A percentile compares a stretch with the other conserved stretches of the same genome.
These are phyloP conservation scores for Opisthocomus hoazin DNA, from an alignment of 2,113 vertebrate genomes.

Conservation along the genomic window DNA sequence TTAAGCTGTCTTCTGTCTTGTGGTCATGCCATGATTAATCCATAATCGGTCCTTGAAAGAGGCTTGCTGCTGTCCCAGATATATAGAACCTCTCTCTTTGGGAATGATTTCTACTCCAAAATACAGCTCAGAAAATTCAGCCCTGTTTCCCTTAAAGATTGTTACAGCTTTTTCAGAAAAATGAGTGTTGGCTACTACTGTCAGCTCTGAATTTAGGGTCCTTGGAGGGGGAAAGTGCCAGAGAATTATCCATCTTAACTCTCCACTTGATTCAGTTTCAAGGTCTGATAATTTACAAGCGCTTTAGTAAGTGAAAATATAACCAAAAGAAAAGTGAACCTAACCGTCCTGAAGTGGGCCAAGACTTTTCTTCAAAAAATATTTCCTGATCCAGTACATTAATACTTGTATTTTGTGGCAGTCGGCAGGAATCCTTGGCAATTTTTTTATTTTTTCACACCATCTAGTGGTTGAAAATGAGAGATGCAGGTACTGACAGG, in stretches of 20 bases:
- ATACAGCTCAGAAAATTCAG: slow-evolving; percentile 13
- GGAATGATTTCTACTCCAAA: slow-evolving; percentile 38
- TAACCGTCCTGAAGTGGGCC: background rate
- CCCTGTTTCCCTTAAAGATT: background rate
- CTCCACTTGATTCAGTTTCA: slow-evolving; percentile 41
- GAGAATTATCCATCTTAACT: slow-evolving; percentile 49
- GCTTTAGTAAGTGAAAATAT: slow-evolving; percentile 32
- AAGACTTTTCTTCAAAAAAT: slow-evolving; percentile 34
- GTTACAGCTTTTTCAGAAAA: slow-evolving; percentile 49
- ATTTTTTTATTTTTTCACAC: slow-evolving; percentile 73
- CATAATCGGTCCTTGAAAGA: background rate
- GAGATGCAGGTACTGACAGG: slow-evolving; percentile 63
- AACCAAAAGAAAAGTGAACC: slow-evolving; percentile 13
- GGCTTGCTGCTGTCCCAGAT: background rate
- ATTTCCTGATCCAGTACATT: slow-evolving; percentile 21
- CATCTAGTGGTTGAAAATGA: slow-evolving; percentile 78
- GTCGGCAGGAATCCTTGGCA: slow-evolving; percentile 20
- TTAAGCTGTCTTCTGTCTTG: slow-evolving; percentile 12
- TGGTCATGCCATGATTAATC: background rate
- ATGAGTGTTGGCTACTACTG: slow-evolving; percentile 18
- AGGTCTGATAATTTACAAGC: slow-evolving; percentile 38
- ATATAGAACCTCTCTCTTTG: background rate
- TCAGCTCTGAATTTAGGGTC: slow-evolving; percentile 55
- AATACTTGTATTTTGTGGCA: slow-evolving; percentile 23
- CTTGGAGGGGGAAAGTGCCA: slow-evolving; percentile 28